Conservation (phyloP, 2,797 vertebrate species). For the Naso thynnoides region DNA sequence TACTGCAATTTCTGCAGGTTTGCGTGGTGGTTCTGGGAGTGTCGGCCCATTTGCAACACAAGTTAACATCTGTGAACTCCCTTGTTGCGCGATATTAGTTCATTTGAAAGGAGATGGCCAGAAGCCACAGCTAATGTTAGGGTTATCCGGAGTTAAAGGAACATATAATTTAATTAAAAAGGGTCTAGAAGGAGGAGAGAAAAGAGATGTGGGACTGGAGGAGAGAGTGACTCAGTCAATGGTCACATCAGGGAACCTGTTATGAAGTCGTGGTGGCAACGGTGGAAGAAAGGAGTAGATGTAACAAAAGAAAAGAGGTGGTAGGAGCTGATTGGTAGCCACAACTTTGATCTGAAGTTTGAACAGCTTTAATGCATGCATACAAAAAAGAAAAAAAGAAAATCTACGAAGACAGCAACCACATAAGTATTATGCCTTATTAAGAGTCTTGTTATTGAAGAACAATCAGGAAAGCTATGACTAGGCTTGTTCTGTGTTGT, state of each 20-base stretch:
- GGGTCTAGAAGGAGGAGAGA: constrained; percentile 21
- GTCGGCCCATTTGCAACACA: no score
- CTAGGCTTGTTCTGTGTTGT: constrained; percentile 8
- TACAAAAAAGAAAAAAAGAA: no score
- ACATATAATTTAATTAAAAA: constrained; percentile 51
- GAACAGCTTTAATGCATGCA: neutral
- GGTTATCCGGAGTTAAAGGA: constrained; percentile 47
- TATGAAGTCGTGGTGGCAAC: constrained; percentile 28
- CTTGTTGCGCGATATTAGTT: constrained; percentile 15
- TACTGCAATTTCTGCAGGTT: no score
- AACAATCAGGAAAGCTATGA: neutral
- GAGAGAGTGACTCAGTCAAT: constrained; percentile 18
- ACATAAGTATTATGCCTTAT: neutral
- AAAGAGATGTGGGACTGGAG: constrained; percentile 30
- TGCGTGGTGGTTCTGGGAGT: no score
- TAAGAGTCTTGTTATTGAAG: neutral
- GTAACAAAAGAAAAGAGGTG: constrained; percentile 3
- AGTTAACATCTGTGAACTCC: no score
- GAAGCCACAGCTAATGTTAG: constrained; percentile 20
- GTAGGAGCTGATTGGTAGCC: constrained; percentile 20
- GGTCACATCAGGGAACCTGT: constrained; percentile 45
- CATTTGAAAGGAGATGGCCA: constrained; percentile 10
- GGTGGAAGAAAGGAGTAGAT: constrained; percentile 3
- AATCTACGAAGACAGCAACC: neutral
- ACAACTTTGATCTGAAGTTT: constrained; percentile 25